Base-by-base conservation (phyloP, 2,888 invertebrate genomes). In the Habrosyne pyritoides region DNA sequence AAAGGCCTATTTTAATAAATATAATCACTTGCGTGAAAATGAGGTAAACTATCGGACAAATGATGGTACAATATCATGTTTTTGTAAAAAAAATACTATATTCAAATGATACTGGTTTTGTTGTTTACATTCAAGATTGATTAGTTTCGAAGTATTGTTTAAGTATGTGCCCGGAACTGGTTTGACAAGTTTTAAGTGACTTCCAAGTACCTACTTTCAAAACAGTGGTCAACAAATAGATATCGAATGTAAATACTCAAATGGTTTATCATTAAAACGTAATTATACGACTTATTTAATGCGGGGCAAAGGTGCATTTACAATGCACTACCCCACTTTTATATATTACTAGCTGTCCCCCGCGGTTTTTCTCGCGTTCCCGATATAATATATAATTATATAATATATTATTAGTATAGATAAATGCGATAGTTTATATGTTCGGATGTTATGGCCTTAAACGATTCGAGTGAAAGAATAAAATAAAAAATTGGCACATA, bases 201-300 rank as follows among this genome's bases (percentile, higher is more conserved):
- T 12, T 36, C 42, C 18, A 42, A 42, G 18, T 42, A n/a, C 24
- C 24, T 24, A 24, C 18, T 42, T 42, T 18, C 42, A 18, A 42
- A 42, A 42, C 42, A 18, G 42, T 42, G 42, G 42, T 42, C 42
- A 42, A 42, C 42, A 42, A 42, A 42, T 42, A 42, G 7, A 42
- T 18, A 18, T 18, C 14, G 42, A 14, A 18, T 42, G 42, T 42
- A 18, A 42, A 42, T 42, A 42, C 14, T 42, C 8, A 42, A 42
- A 5, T 18, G 42, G 42, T 42, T 42, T 2, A 42, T 42, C 18
- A 42, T 18, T 42, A 18, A 42, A 42, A 42, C 8, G 2, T 18
- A 18, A 18, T 14, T 2, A n/a, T 18, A 18, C 7, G 24, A 24
- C 4, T 18, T 42, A 18, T 18, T 42, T 2, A 42, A 14, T 36